Evolutionary conservation across 2,888 invertebrate genomes (phyloP).

Genomic region (Trilocha varians): DNA sequence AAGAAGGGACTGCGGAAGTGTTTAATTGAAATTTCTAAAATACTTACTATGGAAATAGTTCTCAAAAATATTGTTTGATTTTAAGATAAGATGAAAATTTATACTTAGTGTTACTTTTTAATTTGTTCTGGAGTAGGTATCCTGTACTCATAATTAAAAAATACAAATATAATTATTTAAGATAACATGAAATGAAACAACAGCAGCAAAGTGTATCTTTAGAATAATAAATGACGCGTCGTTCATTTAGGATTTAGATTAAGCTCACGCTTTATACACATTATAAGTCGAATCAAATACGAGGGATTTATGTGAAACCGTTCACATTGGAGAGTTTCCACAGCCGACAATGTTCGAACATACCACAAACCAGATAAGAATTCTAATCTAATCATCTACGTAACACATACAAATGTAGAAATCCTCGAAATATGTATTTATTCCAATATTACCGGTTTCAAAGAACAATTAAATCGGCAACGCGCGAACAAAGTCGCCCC

Average conservation of each 20-base stretch:
- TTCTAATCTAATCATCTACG: constrained; percentile 34
- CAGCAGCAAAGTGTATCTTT: constrained; percentile 20
- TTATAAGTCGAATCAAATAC: constrained; percentile 29
- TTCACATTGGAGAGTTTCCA: constrained; percentile 32
- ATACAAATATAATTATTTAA: constrained; percentile 1
- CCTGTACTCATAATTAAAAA: not conserved
- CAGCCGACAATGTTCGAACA: constrained; percentile 20
- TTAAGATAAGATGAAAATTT: not conserved
- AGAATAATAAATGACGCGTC: constrained; percentile 33
- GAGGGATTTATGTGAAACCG: constrained; percentile 26
- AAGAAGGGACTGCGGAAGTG: not conserved
- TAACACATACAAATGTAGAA: constrained; percentile 39
- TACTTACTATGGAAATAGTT: too few relatives aligned
- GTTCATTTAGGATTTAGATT: constrained; percentile 36
- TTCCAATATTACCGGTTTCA: constrained; percentile 56
- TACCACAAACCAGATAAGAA: constrained; percentile 30
- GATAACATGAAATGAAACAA: constrained; percentile 2
- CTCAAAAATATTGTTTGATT: not conserved
- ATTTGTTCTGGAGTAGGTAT: too few relatives aligned
- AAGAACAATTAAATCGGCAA: constrained; percentile 58
- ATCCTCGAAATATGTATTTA: constrained; percentile 53
- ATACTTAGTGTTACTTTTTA: not conserved
- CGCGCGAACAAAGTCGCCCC: constrained; percentile 39
- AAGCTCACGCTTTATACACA: constrained; percentile 40
- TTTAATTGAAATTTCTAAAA: not conserved